phyloP scores from a whole-genome alignment of 2,888 invertebrate genomes.

The Girardia tigrina region DNA sequence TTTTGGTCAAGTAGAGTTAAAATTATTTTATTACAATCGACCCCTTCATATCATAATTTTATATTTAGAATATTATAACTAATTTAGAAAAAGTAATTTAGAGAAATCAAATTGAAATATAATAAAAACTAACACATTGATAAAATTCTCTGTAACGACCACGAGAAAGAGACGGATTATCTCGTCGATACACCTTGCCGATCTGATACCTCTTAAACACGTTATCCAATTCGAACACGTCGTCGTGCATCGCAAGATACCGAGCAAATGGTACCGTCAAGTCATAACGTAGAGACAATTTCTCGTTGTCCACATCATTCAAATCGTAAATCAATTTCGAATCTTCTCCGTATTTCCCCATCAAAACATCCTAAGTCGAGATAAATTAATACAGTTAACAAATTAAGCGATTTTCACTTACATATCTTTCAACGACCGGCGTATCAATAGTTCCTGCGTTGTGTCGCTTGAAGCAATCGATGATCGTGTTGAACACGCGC shows the following conservation, averaged over 20 bases:
- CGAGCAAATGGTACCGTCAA: conserved; percentile 88
- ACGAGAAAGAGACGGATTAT: conserved; percentile 86
- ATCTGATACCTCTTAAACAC: conserved; percentile 92
- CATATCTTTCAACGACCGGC: conserved; percentile 82
- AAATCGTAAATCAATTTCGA: conserved; percentile 95
- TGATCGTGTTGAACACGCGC: conserved; percentile 65
- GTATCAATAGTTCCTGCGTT: conserved; percentile 96
- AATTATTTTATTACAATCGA: too few relatives aligned
- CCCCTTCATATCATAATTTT: too few relatives aligned
- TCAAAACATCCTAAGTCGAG: conserved; percentile 70
- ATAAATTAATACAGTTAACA: conserved; percentile 19
- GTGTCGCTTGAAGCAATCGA: conserved; percentile 78
- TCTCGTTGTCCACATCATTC: conserved; percentile 94
- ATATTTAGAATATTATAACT: too few relatives aligned
- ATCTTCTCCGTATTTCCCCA: conserved; percentile 98
- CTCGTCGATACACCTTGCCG: conserved; percentile 90
- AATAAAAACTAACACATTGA: conserved; percentile 71
- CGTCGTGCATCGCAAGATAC: conserved; percentile 92
- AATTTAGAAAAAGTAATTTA: too few relatives aligned
- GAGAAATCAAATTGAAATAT: too few relatives aligned
- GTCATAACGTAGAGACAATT: conserved; percentile 84
- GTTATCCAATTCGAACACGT: conserved; percentile 52
- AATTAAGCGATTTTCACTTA: conserved; percentile 26
- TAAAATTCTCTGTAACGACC: conserved; percentile 95
- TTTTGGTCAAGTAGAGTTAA: too few relatives aligned